These are phyloP conservation scores for Formica selysi DNA, from an alignment of 1,140 invertebrate genomes.

Conservation along the genomic window DNA sequence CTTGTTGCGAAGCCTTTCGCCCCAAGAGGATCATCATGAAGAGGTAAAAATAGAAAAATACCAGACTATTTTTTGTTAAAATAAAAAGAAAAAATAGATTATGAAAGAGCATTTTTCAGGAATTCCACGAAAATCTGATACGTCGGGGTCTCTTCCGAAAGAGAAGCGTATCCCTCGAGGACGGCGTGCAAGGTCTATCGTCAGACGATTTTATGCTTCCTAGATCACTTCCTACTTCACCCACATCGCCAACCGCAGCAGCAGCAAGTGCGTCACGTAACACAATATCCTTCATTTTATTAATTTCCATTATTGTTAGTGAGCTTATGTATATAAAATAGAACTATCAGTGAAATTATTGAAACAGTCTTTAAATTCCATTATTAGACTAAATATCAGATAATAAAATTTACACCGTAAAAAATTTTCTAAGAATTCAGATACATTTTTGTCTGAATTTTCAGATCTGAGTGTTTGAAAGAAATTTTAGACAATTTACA, in stretches of 20 bases:
- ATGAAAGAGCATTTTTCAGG: constrained; percentile 81
- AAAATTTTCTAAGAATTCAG: no score
- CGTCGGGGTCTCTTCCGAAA: constrained; percentile 91
- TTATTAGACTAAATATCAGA: no score
- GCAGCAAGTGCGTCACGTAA: constrained; percentile 49
- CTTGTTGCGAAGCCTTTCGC: constrained; percentile 79
- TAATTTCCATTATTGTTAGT: background rate
- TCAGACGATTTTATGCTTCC: constrained; percentile 82
- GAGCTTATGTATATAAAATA: no score
- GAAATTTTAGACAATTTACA: no score
- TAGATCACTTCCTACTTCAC: constrained; percentile 84
- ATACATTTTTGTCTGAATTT: no score
- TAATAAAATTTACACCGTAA: no score
- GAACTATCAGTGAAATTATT: no score
- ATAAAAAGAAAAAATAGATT: background rate
- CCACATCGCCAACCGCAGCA: constrained; percentile 81
- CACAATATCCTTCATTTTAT: background rate
- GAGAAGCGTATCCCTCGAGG: constrained; percentile 90
- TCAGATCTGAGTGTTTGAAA: no score
- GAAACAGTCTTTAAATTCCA: no score
- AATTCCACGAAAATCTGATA: constrained; percentile 93
- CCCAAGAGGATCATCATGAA: constrained; percentile 82
- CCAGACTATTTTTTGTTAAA: no score
- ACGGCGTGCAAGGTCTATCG: constrained; percentile 84
- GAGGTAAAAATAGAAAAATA: constrained; percentile 75